phyloP scores from a whole-genome alignment of 2,888 invertebrate genomes.

The Apodemia hepburni region DNA sequence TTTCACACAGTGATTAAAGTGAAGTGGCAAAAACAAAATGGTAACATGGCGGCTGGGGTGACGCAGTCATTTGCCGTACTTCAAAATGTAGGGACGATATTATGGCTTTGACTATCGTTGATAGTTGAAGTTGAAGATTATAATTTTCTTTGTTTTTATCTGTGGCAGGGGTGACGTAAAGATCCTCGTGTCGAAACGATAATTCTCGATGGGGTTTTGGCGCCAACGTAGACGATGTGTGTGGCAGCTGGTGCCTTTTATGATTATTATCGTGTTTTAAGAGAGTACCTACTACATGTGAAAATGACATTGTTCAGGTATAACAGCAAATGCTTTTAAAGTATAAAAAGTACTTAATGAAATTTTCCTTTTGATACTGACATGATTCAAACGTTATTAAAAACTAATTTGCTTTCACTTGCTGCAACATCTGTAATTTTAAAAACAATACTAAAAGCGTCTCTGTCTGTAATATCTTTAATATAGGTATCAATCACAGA shows the following conservation, averaged over 20 bases:
- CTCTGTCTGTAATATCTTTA: no score
- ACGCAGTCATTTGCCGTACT: conserved; percentile 42
- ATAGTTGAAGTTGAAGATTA: conserved; percentile 52
- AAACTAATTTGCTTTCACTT: neutral
- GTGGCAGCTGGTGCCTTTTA: conserved; percentile 4
- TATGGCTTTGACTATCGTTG: conserved; percentile 59
- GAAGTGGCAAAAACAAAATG: conserved; percentile 78
- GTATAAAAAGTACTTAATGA: neutral
- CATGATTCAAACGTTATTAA: neutral
- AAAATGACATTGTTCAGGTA: neutral
- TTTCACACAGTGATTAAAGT: conserved; percentile 75
- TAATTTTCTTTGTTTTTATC: conserved; percentile 56
- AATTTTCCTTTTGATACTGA: neutral
- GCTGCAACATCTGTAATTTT: neutral
- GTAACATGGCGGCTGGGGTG: conserved; percentile 44
- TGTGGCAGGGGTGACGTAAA: conserved; percentile 27
- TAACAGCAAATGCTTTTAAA: neutral
- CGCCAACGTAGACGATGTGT: conserved; percentile 5
- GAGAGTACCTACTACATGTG: neutral
- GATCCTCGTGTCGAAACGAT: conserved; percentile 22
- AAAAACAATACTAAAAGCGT: no score
- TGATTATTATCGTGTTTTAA: conserved; percentile 2
- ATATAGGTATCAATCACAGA: no score
- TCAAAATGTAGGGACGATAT: conserved; percentile 44
- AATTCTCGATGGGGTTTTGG: conserved; percentile 15